Base-by-base conservation (phyloP, 1,140 invertebrate species). In the Drosophila bifasciata region DNA sequence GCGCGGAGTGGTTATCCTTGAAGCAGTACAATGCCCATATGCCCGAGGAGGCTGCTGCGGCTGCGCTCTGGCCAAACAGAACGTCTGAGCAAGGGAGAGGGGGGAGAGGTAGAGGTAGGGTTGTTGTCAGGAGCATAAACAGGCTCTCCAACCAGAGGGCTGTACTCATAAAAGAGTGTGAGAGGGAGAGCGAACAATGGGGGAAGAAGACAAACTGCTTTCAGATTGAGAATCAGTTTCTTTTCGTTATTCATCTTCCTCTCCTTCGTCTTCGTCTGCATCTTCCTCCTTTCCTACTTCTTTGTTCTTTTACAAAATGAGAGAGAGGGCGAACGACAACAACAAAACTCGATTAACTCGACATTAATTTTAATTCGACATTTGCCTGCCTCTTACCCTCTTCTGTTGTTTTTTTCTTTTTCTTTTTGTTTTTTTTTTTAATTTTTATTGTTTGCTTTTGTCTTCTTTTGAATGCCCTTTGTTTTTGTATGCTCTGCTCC, bases 331-430 rank as follows among this genome's bases (percentile, higher is more conserved):
- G n/a, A 67, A 61, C 53, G 49, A 48, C 75, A 85, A 79, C 80
- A 86, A 86, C 76, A 85, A 83, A 88, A 88, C 83, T 88, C 83
- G 83, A 88, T 88, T 88, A 88, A 88, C 83, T 88, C 83, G 84
- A 84, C 83, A 88, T 88, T 88, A 88, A 89, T 88, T 88, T 88
- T 88, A 88, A 88, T 88, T 88, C 83, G 83, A 88, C 83, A 88
- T 81, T 69, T 60, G 76, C 51, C 43, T 69, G 32, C 50, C 44
- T 44, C 23, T 70, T 59, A 25, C 45, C 45, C 56, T 72, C 59
- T 59, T 40, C 60, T 40, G 53, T 53, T 43, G 36, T 46, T 46
- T 62, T 44, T 58, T 66, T 51, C 5, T 2, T 5, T 49, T 56
- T 41, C 58, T 74, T 57, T n/a, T n/a, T n/a, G 4, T 5, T 49